Conservation (phyloP, 2,888 invertebrate species). For the Megalurothrips usitatus region DNA sequence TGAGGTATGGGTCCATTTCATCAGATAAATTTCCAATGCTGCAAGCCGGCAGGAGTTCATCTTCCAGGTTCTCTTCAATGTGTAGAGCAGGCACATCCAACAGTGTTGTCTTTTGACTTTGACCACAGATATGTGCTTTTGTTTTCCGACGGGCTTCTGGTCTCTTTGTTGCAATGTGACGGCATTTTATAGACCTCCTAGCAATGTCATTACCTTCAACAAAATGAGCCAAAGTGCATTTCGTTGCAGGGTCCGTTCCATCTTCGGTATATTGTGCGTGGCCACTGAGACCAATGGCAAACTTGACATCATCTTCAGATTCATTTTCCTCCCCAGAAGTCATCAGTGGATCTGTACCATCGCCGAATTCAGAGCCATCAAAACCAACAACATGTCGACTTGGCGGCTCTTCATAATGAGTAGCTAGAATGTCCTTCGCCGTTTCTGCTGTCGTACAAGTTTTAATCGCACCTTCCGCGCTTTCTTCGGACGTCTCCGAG, state of each 20-base stretch:
- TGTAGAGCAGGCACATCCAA: background rate
- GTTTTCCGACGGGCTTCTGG: slow-evolving; percentile 31
- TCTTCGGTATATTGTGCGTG: slow-evolving; percentile 16
- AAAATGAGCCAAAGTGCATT: slow-evolving; percentile 73
- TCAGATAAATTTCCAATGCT: background rate
- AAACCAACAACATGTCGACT: background rate
- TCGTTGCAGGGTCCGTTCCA: background rate
- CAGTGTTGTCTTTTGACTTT: background rate
- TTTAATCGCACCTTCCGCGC: slow-evolving; percentile 39
- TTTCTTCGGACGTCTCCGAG: slow-evolving; percentile 67
- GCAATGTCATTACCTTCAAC: slow-evolving; percentile 81
- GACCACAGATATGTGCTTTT: slow-evolving; percentile 26
- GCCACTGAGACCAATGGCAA: slow-evolving; percentile 3
- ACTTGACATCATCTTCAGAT: background rate
- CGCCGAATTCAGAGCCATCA: background rate
- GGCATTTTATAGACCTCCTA: slow-evolving; percentile 63
- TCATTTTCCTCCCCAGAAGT: slow-evolving; percentile 7
- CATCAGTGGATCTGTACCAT: background rate
- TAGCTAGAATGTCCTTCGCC: background rate
- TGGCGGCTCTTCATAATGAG: background rate
- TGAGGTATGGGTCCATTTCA: slow-evolving; percentile 1
- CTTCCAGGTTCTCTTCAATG: background rate
- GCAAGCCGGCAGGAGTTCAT: slow-evolving; percentile 1
- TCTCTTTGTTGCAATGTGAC: slow-evolving; percentile 30
- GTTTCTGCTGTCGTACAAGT: background rate